Conservation (phyloP, 2,888 invertebrate species). For the Hololepta plana region DNA sequence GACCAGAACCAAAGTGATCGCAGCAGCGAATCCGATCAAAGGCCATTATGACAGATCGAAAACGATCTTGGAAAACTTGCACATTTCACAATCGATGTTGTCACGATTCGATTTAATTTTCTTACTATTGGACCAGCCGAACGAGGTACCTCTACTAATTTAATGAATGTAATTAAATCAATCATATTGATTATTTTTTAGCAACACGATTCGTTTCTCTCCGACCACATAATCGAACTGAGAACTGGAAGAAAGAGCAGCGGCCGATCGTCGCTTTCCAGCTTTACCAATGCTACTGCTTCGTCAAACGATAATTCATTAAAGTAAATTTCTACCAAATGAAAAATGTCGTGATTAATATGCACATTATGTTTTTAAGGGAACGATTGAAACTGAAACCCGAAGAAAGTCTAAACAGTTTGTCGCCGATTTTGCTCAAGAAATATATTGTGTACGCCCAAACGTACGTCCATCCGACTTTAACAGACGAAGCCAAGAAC, state of each 20-base stretch:
- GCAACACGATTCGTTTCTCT: no score
- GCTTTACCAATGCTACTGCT: no score
- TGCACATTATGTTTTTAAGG: constrained; percentile 24
- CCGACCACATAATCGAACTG: no score
- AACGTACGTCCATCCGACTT: constrained; percentile 66
- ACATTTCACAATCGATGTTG: constrained; percentile 65
- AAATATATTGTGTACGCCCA: constrained; percentile 87
- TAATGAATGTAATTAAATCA: no score
- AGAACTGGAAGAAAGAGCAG: no score
- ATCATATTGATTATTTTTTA: no score
- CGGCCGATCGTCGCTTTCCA: no score
- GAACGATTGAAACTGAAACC: constrained; percentile 37
- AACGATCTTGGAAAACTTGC: constrained; percentile 78
- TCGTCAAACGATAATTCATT: no score
- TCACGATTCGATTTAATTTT: constrained; percentile 89
- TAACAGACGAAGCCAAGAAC: constrained; percentile 52
- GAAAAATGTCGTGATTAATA: not conserved
- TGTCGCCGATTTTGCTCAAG: constrained; percentile 60
- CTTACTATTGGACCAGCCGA: constrained; percentile 71
- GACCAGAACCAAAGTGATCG: constrained; percentile 69
- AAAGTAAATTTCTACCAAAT: no score
- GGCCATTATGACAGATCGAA: constrained; percentile 80
- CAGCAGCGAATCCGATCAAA: constrained; percentile 81
- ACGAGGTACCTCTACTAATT: constrained; percentile 36
- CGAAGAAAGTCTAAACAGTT: constrained; percentile 45